These are phyloP conservation scores for Sakesphorus luctuosus DNA, from an alignment of 2,113 vertebrate species.

Conservation along the genomic window DNA sequence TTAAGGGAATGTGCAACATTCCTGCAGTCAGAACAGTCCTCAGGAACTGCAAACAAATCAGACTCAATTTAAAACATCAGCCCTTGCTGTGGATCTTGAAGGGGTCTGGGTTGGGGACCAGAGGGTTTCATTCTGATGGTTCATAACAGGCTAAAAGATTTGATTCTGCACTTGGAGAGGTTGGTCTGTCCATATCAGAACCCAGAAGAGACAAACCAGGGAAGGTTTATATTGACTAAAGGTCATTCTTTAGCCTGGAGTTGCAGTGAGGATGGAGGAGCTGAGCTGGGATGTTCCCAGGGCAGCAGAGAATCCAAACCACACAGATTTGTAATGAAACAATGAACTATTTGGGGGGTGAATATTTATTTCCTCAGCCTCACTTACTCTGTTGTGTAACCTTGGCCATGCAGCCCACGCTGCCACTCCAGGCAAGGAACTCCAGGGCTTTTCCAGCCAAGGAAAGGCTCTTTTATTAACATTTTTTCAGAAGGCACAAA, in stretches of 20 bases:
- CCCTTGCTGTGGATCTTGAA: neutral
- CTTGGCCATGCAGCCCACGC: accelerated
- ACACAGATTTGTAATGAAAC: neutral
- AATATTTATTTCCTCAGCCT: neutral
- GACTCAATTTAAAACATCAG: neutral
- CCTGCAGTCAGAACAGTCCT: neutral
- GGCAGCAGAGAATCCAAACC: neutral
- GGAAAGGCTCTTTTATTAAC: neutral
- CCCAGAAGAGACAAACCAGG: neutral
- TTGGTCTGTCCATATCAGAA: neutral
- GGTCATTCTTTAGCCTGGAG: neutral
- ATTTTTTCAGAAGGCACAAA: neutral
- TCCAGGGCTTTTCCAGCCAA: neutral
- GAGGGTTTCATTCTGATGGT: conserved; percentile 32
- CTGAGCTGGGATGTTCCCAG: neutral
- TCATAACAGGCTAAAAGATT: conserved; percentile 4
- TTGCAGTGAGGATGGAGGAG: neutral
- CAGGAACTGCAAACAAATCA: neutral
- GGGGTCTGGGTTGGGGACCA: neutral
- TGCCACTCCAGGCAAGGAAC: neutral
- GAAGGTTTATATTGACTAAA: neutral
- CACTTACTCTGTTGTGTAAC: accelerated
- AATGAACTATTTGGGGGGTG: neutral
- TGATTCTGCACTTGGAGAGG: neutral
- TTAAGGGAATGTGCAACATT: neutral